phyloP scores from a whole-genome alignment of 2,113 vertebrate species.

The Mobula birostris region DNA sequence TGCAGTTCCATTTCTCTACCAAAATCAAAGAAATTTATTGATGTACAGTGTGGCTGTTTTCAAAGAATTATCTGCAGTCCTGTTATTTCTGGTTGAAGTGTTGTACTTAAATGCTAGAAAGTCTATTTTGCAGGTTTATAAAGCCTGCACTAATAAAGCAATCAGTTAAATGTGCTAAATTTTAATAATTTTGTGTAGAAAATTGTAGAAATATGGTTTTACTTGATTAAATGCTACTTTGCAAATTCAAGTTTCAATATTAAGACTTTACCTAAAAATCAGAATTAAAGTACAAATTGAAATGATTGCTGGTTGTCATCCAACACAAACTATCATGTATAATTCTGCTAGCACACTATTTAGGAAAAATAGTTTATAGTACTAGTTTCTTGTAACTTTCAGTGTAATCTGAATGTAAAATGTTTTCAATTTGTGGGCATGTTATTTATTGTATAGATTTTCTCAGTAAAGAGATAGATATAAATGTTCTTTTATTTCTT shows the following conservation, averaged over 20 bases:
- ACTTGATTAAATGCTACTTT: constrained; percentile 17
- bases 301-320: not conserved
- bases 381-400: not conserved
- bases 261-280: not conserved
- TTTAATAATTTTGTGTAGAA: not conserved
- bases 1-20: not conserved
- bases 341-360: constrained; percentile 20
- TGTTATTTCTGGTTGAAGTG: constrained; percentile 18
- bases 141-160: not conserved
- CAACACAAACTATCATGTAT: not conserved
- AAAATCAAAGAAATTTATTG: not conserved
- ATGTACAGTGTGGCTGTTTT: not conserved
- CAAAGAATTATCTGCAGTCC: not conserved
- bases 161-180: not conserved
- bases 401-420: constrained; percentile 39
- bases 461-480: constrained; percentile 13
- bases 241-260: not conserved
- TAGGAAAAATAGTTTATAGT: constrained; percentile 32
- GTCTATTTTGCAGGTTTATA: not conserved
- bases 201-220: constrained; percentile 15
- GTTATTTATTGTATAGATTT: constrained; percentile 38
- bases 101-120: constrained; percentile 1
- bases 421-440: constrained; percentile 38
- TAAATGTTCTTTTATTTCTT: not conserved
- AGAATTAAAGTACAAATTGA: not conserved